These are phyloP conservation scores for human DNA, from an alignment of 2,113 vertebrate genomes.

Conservation along the genomic window DNA sequence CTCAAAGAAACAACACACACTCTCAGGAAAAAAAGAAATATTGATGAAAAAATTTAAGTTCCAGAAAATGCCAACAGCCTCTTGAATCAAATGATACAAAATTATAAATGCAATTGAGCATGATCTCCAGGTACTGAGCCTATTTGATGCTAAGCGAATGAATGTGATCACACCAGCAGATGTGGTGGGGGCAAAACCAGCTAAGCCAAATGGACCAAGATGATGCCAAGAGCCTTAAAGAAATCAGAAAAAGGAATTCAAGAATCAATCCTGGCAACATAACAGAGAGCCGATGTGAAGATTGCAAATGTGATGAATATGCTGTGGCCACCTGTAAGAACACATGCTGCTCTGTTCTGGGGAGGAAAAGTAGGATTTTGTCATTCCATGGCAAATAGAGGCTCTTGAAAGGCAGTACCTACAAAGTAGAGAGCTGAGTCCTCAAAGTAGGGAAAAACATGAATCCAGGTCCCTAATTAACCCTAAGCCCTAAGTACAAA, in stretches of 20 bases:
- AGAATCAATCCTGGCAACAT: conserved; percentile 51
- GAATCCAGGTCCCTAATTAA: neutral
- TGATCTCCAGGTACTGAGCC: neutral
- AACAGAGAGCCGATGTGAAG: conserved; percentile 39
- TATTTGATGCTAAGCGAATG: neutral
- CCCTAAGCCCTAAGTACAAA: neutral
- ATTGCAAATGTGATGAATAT: conserved; percentile 15
- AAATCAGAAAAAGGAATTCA: conserved; percentile 54
- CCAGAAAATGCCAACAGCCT: neutral
- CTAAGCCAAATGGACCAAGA: conserved; percentile 26
- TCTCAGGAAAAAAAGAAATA: neutral
- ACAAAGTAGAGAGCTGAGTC: neutral
- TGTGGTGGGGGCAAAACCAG: conserved; percentile 23
- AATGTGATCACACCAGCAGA: neutral
- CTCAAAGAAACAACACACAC: conserved; percentile 1
- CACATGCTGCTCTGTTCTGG: conserved; percentile 41
- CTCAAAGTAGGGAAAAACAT: neutral
- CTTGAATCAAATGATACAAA: conserved; percentile 44
- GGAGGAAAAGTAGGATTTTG: neutral
- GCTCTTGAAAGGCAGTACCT: neutral
- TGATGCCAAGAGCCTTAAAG: conserved; percentile 31
- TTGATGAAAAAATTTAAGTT: neutral
- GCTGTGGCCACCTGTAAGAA: conserved; percentile 48
- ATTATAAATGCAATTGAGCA: neutral
- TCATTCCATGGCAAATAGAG: neutral